phyloP scores from a whole-genome alignment of 1,140 invertebrate genomes.

The Drosophila leontia region DNA sequence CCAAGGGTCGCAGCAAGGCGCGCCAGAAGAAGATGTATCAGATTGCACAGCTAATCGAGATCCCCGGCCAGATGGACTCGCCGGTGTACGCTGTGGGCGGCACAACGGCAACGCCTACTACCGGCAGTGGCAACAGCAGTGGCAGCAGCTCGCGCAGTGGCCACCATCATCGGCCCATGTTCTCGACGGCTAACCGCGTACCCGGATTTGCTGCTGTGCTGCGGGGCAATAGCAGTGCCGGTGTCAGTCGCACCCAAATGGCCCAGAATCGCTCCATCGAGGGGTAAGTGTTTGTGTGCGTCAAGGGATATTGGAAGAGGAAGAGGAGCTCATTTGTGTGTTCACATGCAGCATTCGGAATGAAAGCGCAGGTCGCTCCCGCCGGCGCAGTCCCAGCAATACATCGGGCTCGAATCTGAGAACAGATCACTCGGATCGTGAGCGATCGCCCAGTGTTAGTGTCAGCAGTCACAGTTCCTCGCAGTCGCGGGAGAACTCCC shows the following conservation, averaged over 20 bases:
- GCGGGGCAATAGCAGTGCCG: conserved; percentile 85
- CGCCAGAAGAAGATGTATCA: conserved; percentile 97
- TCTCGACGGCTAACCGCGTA: conserved; percentile 87
- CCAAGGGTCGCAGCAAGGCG: conserved; percentile 97
- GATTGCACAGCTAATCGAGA: conserved; percentile 96
- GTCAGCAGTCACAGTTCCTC: conserved; percentile 70
- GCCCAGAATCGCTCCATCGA: conserved; percentile 81
- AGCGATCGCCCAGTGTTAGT: conserved; percentile 71
- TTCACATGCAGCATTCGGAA: conserved; percentile 68
- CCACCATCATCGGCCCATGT: conserved; percentile 86
- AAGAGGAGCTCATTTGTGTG: neutral
- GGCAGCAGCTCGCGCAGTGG: conserved; percentile 64
- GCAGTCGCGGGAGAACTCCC: conserved; percentile 73
- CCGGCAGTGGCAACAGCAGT: conserved; percentile 51
- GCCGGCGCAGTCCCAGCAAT: conserved; percentile 70
- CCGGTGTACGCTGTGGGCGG: conserved; percentile 84
- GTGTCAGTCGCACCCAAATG: conserved; percentile 80
- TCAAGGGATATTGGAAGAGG: too few species aligned
- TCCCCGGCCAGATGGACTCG: conserved; percentile 88
- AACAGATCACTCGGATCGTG: conserved; percentile 46
- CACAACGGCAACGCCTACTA: conserved; percentile 75
- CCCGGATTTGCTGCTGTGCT: conserved; percentile 90
- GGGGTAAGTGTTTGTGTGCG: conserved; percentile 55
- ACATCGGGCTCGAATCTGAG: conserved; percentile 51
- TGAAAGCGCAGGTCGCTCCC: conserved; percentile 79